phyloP scores from a whole-genome alignment of 92 coral and sea anemone species.

The Montipora capitata region DNA sequence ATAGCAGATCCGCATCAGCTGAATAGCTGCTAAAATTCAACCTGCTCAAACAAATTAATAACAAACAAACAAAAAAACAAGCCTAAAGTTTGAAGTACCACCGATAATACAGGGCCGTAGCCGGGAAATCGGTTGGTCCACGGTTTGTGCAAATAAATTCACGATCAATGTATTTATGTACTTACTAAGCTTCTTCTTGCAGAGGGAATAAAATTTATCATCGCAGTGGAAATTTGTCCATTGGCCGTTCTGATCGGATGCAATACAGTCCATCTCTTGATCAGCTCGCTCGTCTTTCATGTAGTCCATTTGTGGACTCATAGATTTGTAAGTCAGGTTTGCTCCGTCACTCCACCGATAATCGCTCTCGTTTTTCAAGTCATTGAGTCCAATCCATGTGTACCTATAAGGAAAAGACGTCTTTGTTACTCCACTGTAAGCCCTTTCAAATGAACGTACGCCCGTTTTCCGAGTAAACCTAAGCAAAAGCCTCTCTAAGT shows the following conservation, averaged over 20 bases:
- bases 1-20: too few relatives aligned
- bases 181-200: conserved; percentile 94
- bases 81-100: too few relatives aligned
- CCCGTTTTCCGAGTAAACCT: neutral
- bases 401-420: conserved; percentile 44
- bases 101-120: too few relatives aligned
- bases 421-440: too few relatives aligned
- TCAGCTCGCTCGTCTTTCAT: conserved; percentile 84
- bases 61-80: too few relatives aligned
- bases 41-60: too few relatives aligned
- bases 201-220: conserved; percentile 89
- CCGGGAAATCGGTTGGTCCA: too few relatives aligned
- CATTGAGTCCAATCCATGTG: conserved; percentile 96
- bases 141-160: too few relatives aligned
- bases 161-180: too few relatives aligned
- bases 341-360: conserved; percentile 89
- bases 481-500: too few relatives aligned
- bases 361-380: conserved; percentile 83
- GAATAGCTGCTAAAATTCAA: too few relatives aligned
- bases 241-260: conserved; percentile 87
- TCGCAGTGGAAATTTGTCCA: conserved; percentile 99
- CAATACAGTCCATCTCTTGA: conserved; percentile 90
- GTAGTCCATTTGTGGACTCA: conserved; percentile 91
- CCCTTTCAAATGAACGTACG: too few relatives aligned
- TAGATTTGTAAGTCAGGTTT: conserved; percentile 79